Evolutionary conservation across 2,113 vertebrate genomes (phyloP).

Genomic region (Cephalophus harveyi): DNA sequence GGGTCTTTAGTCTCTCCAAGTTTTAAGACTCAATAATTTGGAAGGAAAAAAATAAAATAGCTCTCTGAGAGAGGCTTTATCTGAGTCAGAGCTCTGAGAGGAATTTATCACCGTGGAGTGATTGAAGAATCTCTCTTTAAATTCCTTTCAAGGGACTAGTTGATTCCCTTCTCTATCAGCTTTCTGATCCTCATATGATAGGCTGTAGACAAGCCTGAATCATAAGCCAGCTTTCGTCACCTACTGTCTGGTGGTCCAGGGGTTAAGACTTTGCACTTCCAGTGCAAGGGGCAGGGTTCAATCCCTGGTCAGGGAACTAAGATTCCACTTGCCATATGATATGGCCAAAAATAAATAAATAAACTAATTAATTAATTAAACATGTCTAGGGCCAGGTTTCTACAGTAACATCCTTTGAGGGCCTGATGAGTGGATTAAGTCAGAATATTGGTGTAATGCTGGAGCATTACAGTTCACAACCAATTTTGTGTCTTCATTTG

Average conservation of each 20-base stretch:
- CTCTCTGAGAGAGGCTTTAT: background rate
- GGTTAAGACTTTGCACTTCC: background rate
- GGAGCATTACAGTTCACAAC: background rate
- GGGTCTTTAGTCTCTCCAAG: background rate
- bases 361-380: background rate
- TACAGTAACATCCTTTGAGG: background rate
- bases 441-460: background rate
- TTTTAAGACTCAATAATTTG: background rate
- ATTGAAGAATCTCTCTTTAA: background rate
- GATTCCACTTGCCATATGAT: background rate
- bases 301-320: background rate
- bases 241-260: background rate
- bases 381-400: background rate
- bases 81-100: background rate
- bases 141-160: background rate
- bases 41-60: background rate
- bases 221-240: background rate
- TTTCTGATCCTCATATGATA: background rate
- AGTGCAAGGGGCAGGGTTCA: background rate
- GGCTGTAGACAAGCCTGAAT: background rate
- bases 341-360: background rate
- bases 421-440: background rate
- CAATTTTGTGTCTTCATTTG: background rate
- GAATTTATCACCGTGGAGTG: background rate
- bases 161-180: background rate